phyloP scores from a whole-genome alignment of 1,140 invertebrate genomes.

The Drosophila kepulauana region DNA sequence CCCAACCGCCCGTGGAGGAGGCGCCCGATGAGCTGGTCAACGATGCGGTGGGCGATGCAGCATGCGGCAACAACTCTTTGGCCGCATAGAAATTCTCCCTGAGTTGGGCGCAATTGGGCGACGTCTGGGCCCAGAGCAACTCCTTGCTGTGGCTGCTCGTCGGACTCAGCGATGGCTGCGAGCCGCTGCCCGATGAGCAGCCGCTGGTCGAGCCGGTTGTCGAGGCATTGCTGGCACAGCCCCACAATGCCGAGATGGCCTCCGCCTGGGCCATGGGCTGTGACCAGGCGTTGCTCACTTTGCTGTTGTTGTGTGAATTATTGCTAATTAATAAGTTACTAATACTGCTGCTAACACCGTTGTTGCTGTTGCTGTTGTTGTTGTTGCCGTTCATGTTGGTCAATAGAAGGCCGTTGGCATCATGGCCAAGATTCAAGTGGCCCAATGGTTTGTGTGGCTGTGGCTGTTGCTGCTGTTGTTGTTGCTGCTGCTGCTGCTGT shows the following conservation, averaged over 20 bases:
- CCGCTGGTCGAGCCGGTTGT: conserved; percentile 61
- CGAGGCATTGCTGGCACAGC: conserved; percentile 68
- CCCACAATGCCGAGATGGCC: conserved; percentile 78
- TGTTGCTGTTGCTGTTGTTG: conserved; percentile 52
- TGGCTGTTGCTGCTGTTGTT: conserved; percentile 51
- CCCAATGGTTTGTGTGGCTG: conserved; percentile 48
- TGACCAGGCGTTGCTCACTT: conserved; percentile 42
- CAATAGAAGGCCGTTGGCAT: conserved; percentile 48
- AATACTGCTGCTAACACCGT: conserved; percentile 79
- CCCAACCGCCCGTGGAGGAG: conserved; percentile 44
- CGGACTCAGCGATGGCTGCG: conserved; percentile 80
- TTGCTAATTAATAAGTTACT: conserved; percentile 85
- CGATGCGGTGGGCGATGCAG: conserved; percentile 71
- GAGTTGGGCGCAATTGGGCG: conserved; percentile 60
- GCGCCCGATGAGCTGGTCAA: conserved; percentile 67
- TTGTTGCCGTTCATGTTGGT: conserved; percentile 52
- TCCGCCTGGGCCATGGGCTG: conserved; percentile 59
- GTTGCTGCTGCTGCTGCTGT: conserved; percentile 36
- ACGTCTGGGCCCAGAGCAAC: conserved; percentile 76
- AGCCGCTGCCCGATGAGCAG: conserved; percentile 77
- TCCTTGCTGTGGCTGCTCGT: conserved; percentile 82
- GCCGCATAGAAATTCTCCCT: conserved; percentile 66
- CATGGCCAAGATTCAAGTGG: conserved; percentile 34
- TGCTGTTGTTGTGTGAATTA: conserved; percentile 74
- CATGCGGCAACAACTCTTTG: conserved; percentile 60